phyloP scores from a whole-genome alignment of 2,888 invertebrate genomes.

The Metallyticus violacea region DNA sequence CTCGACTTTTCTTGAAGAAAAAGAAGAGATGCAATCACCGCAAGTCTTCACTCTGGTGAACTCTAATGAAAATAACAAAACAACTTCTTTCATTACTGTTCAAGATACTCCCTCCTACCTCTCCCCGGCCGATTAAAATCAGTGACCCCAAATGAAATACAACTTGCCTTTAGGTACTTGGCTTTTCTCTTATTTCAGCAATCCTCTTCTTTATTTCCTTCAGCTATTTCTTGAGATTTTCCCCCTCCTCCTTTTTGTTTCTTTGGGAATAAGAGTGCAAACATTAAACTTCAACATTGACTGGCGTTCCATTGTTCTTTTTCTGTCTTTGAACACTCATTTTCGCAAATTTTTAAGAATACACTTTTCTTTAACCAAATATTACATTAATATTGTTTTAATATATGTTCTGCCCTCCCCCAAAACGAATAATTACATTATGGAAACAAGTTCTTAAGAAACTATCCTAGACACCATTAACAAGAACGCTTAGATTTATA shows the following conservation, averaged over 20 bases:
- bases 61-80: neutral
- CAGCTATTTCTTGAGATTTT: neutral
- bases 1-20: neutral
- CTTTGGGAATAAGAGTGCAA: neutral
- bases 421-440: no score
- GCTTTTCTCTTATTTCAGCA: neutral
- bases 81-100: neutral
- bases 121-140: neutral
- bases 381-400: no score
- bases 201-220: neutral
- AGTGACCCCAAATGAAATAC: slow-evolving; percentile 4
- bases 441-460: no score
- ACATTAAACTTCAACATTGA: no score
- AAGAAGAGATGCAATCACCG: neutral
- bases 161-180: neutral
- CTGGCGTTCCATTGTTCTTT: no score
- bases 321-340: no score
- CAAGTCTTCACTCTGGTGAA: neutral
- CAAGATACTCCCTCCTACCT: neutral
- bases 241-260: neutral
- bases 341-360: no score
- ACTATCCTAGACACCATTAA: no score
- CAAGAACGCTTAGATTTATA: no score
- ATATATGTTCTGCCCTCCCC: no score
- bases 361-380: no score